phyloP scores from a whole-genome alignment of 2,888 invertebrate genomes.

The Choristoneura rosaceana region DNA sequence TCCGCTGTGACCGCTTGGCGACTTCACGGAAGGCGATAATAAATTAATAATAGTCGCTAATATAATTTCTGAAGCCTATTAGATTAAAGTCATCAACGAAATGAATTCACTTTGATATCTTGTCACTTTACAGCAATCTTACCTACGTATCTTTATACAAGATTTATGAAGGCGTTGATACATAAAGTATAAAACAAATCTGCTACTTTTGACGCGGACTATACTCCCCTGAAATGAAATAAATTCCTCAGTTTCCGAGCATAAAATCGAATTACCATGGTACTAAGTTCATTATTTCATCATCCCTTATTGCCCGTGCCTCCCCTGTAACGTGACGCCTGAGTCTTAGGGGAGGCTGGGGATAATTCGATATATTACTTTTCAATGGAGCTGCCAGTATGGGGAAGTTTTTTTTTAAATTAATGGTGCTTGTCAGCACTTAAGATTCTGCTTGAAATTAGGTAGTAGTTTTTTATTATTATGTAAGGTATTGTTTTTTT shows the following conservation, averaged over 20 bases:
- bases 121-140: no score
- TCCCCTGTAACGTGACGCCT: conserved; percentile 27
- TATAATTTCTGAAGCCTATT: no score
- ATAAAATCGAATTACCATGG: conserved; percentile 52
- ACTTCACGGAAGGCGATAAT: no score
- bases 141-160: no score
- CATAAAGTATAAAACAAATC: not conserved
- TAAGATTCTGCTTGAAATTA: not conserved
- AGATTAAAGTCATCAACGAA: no score
- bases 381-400: conserved; percentile 22
- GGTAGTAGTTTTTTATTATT: not conserved
- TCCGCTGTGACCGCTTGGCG: no score
- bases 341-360: conserved; percentile 26
- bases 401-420: conserved; percentile 13
- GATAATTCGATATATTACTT: conserved; percentile 34
- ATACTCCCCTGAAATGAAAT: not conserved
- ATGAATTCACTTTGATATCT: no score
- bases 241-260: conserved; percentile 42
- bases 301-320: conserved; percentile 30
- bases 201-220: not conserved
- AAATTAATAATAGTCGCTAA: no score
- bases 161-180: no score
- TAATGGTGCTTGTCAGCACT: conserved; percentile 25
- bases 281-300: conserved; percentile 47
- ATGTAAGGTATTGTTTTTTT: not conserved